phyloP scores from a whole-genome alignment of 2,113 vertebrate species.

The Sterrhoptilus dennistouni region DNA sequence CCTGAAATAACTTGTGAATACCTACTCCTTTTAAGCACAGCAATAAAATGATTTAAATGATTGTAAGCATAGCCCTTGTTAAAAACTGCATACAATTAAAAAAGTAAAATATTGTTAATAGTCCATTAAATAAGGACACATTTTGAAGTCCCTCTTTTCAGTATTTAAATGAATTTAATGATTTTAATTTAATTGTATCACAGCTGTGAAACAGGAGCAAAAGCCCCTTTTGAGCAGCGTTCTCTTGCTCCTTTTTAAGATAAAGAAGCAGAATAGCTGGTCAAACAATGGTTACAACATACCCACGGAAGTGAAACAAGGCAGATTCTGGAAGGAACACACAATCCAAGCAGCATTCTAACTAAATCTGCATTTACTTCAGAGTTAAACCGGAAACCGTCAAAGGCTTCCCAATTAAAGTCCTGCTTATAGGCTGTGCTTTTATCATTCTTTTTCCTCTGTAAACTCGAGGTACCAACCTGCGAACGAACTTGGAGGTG shows the following conservation, averaged over 20 bases:
- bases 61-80: neutral
- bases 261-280: neutral
- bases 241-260: neutral
- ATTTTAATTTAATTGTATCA: neutral
- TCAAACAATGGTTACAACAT: neutral
- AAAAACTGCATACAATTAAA: neutral
- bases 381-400: neutral
- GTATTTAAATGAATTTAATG: neutral
- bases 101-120: neutral
- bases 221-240: neutral
- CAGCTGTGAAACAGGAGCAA: neutral
- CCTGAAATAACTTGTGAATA: neutral
- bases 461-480: slow-evolving; percentile 77
- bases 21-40: neutral
- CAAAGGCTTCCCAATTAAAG: neutral
- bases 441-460: neutral
- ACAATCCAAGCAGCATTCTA: neutral
- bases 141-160: neutral
- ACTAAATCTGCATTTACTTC: neutral
- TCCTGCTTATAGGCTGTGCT: neutral
- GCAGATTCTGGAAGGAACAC: neutral
- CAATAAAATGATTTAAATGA: fast-evolving
- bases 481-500: slow-evolving; percentile 96
- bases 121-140: neutral
- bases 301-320: neutral